Percentiles rank a stretch among this genome's conserved stretches.
Evolutionary conservation across 1,140 invertebrate genomes (phyloP).

Genomic region (Hylaeus volcanicus): DNA sequence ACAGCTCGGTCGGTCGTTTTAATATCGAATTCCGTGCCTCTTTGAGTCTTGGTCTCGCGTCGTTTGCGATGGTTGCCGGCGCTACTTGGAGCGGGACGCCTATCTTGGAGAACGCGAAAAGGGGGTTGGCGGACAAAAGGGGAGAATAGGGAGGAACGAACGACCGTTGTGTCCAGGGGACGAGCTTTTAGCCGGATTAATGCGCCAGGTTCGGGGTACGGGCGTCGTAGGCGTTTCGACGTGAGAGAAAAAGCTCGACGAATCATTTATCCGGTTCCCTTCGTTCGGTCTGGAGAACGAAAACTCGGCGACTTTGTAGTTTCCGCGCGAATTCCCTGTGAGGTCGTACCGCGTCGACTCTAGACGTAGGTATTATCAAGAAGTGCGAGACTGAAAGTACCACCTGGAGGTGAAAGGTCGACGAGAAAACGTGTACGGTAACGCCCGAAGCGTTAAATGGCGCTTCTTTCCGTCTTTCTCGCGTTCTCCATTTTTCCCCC

Average conservation of each 20-base stretch:
- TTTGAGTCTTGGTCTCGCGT: conserved; percentile 37
- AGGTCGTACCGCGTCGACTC: conserved; percentile 23
- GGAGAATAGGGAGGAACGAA: neutral
- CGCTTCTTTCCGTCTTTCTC: conserved; percentile 57
- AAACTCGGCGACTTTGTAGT: conserved; percentile 47
- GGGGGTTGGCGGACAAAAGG: neutral
- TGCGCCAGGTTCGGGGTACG: conserved; percentile 29
- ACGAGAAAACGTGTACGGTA: conserved; percentile 61
- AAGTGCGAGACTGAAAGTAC: conserved; percentile 57
- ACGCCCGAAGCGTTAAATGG: conserved; percentile 66
- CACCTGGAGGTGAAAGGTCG: conserved; percentile 55
- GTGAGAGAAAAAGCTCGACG: neutral
- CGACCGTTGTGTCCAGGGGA: conserved; percentile 23
- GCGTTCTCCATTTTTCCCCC: neutral
- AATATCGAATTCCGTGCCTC: conserved; percentile 69
- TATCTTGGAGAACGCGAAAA: neutral
- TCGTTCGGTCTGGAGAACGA: neutral
- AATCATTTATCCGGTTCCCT: neutral
- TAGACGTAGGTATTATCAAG: conserved; percentile 58
- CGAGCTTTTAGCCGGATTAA: conserved; percentile 77
- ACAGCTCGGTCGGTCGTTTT: conserved; percentile 50
- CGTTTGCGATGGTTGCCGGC: neutral
- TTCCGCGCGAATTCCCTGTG: conserved; percentile 33
- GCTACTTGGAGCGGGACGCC: neutral
- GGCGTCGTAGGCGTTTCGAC: neutral